These are phyloP conservation scores for Papilio dardanus DNA, from an alignment of 1,140 invertebrate genomes.

Conservation along the genomic window DNA sequence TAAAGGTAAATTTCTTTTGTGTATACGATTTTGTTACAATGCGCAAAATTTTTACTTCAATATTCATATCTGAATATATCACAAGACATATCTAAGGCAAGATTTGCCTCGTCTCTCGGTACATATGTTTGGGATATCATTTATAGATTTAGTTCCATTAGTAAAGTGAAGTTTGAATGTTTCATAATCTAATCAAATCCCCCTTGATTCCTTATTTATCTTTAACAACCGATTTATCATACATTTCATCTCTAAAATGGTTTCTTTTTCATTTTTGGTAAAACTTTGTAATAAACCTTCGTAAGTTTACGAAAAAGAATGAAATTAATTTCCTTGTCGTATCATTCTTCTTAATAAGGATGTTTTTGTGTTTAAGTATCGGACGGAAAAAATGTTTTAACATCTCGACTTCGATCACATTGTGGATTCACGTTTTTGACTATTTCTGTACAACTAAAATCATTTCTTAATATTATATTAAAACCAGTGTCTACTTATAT, in stretches of 20 bases:
- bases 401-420: constrained; percentile 57
- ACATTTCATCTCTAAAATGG: too few relatives aligned
- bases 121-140: constrained; percentile 33
- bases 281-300: neutral
- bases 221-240: too few relatives aligned
- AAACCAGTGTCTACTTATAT: neutral
- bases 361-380: neutral
- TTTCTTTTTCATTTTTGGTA: too few relatives aligned
- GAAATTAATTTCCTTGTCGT: neutral
- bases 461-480: neutral
- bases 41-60: neutral
- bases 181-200: constrained; percentile 20
- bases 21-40: neutral
- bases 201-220: too few relatives aligned
- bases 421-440: constrained; percentile 55
- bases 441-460: neutral
- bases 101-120: constrained; percentile 8
- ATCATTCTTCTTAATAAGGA: neutral
- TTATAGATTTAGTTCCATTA: constrained; percentile 26
- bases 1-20: neutral
- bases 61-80: constrained; percentile 36
- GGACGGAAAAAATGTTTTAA: neutral
- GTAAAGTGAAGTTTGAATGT: neutral
- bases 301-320: neutral
- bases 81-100: constrained; percentile 29